Percentiles rank a stretch among this genome's conserved stretches.
Conservation (phyloP, 2,888 invertebrate species). For the Oscheius sp. region DNA sequence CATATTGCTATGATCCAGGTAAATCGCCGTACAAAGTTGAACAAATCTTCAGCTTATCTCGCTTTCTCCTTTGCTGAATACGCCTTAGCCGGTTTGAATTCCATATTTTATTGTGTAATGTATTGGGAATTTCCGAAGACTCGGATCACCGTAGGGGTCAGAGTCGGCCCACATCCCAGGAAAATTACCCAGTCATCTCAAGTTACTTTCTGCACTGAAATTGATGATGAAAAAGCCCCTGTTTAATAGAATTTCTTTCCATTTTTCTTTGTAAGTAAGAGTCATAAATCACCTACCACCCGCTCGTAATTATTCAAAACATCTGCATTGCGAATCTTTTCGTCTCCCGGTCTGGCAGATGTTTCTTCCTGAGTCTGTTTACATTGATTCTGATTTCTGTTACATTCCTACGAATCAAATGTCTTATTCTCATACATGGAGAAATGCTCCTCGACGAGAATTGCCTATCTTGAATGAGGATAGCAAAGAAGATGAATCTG, state of each 20-base stretch:
- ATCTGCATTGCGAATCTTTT: background rate
- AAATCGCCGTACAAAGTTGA: constrained; percentile 37
- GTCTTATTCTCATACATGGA: constrained; percentile 1
- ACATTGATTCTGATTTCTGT: background rate
- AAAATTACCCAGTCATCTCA: background rate
- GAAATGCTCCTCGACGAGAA: background rate
- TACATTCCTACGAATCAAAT: background rate
- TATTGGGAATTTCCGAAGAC: constrained; percentile 62
- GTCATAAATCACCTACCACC: too few relatives aligned
- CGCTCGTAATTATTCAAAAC: background rate
- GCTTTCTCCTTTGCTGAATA: constrained; percentile 68
- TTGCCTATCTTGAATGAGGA: background rate
- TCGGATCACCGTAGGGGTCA: constrained; percentile 50
- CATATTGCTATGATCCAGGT: constrained; percentile 18
- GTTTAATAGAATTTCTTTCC: background rate
- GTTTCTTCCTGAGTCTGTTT: background rate
- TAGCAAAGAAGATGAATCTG: constrained; percentile 2
- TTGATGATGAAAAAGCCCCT: background rate
- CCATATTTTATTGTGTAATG: constrained; percentile 63
- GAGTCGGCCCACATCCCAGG: background rate
- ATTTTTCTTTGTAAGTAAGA: background rate
- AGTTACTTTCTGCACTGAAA: background rate
- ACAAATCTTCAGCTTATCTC: constrained; percentile 67
- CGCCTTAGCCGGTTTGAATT: constrained; percentile 65
- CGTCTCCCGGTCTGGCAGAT: constrained; percentile 2